Evolutionary conservation across 2,797 vertebrate species (phyloP), one percentile per base, ranked within the genome.

Genomic region (Ctenopoma multispine): DNA sequence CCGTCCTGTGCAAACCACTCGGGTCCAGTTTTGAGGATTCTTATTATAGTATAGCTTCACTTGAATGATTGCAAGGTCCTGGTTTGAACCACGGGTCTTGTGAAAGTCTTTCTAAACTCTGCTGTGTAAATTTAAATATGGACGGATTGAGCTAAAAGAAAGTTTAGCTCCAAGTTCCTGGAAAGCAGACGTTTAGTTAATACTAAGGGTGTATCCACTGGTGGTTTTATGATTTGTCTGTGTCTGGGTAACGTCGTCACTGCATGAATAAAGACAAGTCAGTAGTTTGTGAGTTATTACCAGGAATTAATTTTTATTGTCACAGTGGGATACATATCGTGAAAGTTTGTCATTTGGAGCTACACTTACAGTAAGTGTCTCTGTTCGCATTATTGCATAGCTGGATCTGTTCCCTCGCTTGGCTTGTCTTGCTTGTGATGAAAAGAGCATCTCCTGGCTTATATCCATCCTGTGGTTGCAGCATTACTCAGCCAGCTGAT

Each of bases 231-330:
- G 40, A 48, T 29, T 8, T 27, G 48, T 61, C 12, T 61, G 4
- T 40, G 29, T 54, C 50, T 51, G 64, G 13, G 14, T 59, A 61
- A 44, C 53, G 21, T 75, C 57, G 48, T 79, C 47, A 51, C 40
- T 21, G 14, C 44, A 13, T 48, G 0, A 7, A n/a, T 49, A 24
- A 47, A 40, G 44, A 50, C 5, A 4, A 29, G 43, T 53, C n/a
- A 41, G 43, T 17, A 7, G 47, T 62, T 53, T 69, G 18, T 46
- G 53, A 70, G n/a, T 75, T 57, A 54, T 57, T 54, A 13, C 20
- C 40, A 50, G 34, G n/a, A 57, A 38, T 65, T 51, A 2, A 18
- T 18, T 29, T 74, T 81, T 53, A 68, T 36, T 29, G 57, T 74
- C 44, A 18, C 15, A 13, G 3, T n/a, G 60, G 40, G 70, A 72